Conservation (phyloP, 1,140 invertebrate genomes). For the Lordiphosa stackelbergi region DNA sequence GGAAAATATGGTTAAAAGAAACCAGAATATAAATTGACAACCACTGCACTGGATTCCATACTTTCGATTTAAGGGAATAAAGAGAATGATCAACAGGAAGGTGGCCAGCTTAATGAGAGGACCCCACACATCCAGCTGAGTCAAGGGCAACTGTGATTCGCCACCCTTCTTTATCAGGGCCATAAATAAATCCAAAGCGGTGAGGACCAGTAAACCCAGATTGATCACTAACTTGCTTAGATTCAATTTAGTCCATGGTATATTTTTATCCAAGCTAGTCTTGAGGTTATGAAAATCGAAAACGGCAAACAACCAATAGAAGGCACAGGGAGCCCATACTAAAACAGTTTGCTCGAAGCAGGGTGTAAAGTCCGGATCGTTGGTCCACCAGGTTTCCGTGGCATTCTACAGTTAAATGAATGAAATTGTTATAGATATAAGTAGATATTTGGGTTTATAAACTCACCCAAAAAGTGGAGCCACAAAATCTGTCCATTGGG, state of each 20-base stretch:
- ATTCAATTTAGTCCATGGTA: slow-evolving; percentile 90
- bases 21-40: slow-evolving; percentile 92
- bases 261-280: slow-evolving; percentile 85
- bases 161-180: slow-evolving; percentile 78
- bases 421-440: neutral
- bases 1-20: slow-evolving; percentile 84
- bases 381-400: slow-evolving; percentile 87
- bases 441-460: neutral
- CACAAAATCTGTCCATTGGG: slow-evolving; percentile 81
- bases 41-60: slow-evolving; percentile 92
- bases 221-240: slow-evolving; percentile 87
- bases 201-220: slow-evolving; percentile 81
- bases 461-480: slow-evolving; percentile 82
- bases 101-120: slow-evolving; percentile 86
- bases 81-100: slow-evolving; percentile 83
- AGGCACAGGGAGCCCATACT: slow-evolving; percentile 90
- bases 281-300: slow-evolving; percentile 88
- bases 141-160: slow-evolving; percentile 77
- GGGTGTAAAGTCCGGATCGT: slow-evolving; percentile 88
- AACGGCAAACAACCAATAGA: slow-evolving; percentile 87
- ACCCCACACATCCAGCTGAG: slow-evolving; percentile 84
- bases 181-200: slow-evolving; percentile 81
- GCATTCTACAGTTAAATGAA: slow-evolving; percentile 80
- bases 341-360: slow-evolving; percentile 94
- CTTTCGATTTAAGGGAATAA: slow-evolving; percentile 88